A percentile compares a stretch with the other conserved stretches of the same genome.
Conservation (phyloP, 2,797 vertebrate genomes). For the Hypotaenidia philippensis region DNA sequence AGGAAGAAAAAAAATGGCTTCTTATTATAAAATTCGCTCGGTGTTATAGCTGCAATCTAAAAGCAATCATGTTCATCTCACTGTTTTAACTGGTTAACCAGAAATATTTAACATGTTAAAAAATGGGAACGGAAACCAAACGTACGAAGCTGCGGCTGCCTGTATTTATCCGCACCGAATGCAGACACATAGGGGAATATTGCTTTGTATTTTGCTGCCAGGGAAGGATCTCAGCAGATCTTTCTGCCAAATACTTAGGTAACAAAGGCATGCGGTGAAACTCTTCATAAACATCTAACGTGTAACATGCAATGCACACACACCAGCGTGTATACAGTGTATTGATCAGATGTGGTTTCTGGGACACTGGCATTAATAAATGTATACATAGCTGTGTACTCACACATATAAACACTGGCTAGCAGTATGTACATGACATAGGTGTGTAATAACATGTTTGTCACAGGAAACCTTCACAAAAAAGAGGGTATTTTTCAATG, state of each 20-base stretch:
- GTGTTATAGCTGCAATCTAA: constrained; percentile 70
- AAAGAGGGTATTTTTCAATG: not conserved
- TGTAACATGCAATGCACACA: not conserved
- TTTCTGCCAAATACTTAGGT: constrained; percentile 1
- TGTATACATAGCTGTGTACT: not conserved
- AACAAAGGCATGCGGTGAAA: not conserved
- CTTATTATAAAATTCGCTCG: constrained; percentile 77
- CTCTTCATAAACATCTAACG: not conserved
- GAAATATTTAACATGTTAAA: constrained; percentile 57
- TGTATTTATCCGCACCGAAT: not conserved
- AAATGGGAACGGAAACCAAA: constrained; percentile 7
- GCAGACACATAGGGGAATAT: not conserved
- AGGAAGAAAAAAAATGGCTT: constrained; percentile 32
- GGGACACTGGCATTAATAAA: too few relatives aligned
- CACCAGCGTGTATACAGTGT: too few relatives aligned
- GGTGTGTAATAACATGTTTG: not conserved
- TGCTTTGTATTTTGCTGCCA: not conserved
- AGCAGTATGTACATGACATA: not conserved
- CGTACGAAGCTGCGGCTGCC: not conserved
- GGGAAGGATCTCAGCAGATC: not conserved
- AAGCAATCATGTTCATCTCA: constrained; percentile 69
- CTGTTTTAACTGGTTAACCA: constrained; percentile 60
- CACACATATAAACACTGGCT: not conserved
- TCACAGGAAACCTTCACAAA: not conserved
- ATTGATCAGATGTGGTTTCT: not conserved